These are phyloP conservation scores for Grus americana DNA, from an alignment of 2,113 vertebrate species.

Conservation along the genomic window DNA sequence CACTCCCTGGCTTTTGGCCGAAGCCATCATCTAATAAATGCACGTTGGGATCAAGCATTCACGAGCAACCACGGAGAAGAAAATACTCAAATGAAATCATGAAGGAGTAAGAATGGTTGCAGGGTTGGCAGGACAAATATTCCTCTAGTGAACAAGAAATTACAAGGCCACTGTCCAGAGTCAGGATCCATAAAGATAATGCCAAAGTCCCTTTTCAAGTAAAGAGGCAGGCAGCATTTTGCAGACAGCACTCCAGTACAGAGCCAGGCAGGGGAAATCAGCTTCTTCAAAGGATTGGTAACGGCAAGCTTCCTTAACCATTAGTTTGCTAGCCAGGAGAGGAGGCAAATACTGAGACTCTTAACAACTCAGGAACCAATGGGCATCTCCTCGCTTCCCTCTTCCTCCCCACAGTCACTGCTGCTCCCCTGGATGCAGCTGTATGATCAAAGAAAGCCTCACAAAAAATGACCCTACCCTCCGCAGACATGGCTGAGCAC, in stretches of 20 bases:
- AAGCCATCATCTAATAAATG: background rate
- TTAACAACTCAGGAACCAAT: rapidly evolving
- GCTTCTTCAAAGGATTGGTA: background rate
- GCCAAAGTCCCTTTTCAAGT: background rate
- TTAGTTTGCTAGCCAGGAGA: background rate
- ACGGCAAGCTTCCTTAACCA: background rate
- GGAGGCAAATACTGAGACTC: background rate
- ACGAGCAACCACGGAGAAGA: background rate
- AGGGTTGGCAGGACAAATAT: background rate
- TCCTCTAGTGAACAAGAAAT: background rate
- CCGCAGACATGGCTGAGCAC: background rate
- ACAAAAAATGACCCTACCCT: background rate
- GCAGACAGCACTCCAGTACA: background rate
- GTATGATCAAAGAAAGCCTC: background rate
- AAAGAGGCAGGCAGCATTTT: background rate
- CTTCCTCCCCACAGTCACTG: background rate
- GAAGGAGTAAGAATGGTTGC: background rate
- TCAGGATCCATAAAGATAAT: background rate
- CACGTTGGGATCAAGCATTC: background rate
- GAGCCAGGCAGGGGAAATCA: background rate
- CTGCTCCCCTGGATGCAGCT: background rate
- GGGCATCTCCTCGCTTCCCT: background rate
- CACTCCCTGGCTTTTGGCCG: background rate
- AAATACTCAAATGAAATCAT: background rate
- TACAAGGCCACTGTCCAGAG: background rate